A percentile compares a stretch with the other conserved stretches of the same genome.
Evolutionary conservation across 2,888 invertebrate species (phyloP).

Genomic region (Pristionchus arcanus): DNA sequence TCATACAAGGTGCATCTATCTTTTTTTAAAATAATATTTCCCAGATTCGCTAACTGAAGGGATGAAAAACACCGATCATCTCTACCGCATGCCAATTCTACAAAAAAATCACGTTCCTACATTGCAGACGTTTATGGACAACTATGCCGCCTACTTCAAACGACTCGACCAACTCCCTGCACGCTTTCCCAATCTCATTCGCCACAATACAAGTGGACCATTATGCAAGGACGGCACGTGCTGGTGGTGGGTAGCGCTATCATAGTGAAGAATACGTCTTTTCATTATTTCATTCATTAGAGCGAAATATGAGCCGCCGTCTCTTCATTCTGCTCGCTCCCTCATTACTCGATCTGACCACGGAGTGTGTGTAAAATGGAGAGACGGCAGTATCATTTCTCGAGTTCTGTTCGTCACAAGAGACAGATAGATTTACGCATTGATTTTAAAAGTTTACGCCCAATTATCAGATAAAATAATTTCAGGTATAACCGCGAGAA

Average conservation of each 20-base stretch:
- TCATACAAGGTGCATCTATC: not conserved
- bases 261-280: no score
- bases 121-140: not conserved
- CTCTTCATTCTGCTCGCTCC: not conserved
- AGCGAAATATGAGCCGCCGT: no score
- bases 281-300: no score
- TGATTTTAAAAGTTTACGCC: no score
- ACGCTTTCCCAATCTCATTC: not conserved
- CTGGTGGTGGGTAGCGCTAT: constrained; percentile 19
- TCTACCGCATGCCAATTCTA: no score
- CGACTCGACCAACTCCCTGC: not conserved
- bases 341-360: no score
- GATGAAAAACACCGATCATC: no score
- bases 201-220: constrained; percentile 38
- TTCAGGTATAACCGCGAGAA: not conserved
- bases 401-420: no score
- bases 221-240: constrained; percentile 16
- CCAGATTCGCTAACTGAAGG: no score
- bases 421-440: no score
- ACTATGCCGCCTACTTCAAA: not conserved
- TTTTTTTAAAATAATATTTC: no score
- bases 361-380: not conserved
- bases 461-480: not conserved
- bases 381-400: not conserved
- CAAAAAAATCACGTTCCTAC: not conserved